Percentiles rank a stretch among this genome's conserved stretches.
Evolutionary conservation across 2,113 vertebrate genomes (phyloP).

Genomic region (Chascanopsetta lugubris): DNA sequence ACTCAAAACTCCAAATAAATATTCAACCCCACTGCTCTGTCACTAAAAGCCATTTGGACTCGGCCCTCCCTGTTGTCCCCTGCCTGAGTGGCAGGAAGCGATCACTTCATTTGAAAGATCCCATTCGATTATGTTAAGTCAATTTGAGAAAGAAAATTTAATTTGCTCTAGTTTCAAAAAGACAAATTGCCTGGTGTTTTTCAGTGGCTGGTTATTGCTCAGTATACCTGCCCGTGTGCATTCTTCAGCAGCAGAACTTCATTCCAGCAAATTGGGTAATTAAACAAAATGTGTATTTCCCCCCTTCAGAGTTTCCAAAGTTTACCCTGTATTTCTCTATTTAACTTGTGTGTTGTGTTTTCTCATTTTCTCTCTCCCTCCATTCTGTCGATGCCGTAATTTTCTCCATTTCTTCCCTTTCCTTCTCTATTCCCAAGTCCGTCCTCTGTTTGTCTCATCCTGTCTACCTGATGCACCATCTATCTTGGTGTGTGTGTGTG

Average conservation of each 20-base stretch:
- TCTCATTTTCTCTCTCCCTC: not conserved
- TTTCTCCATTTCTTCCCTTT: not conserved
- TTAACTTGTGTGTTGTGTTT: not conserved
- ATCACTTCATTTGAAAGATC: constrained; percentile 6
- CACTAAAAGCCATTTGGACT: not conserved
- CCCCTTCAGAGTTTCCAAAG: not conserved
- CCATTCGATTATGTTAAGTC: constrained; percentile 1
- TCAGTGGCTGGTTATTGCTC: not conserved
- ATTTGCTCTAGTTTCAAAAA: not conserved
- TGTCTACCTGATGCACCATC: constrained; percentile 18
- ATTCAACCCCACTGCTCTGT: not conserved
- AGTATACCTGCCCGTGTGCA: not conserved
- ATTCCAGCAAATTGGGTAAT: not conserved
- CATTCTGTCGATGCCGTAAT: not conserved
- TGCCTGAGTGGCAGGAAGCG: not conserved
- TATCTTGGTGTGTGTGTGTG: constrained; percentile 16
- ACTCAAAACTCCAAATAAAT: not conserved
- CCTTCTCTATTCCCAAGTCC: constrained; percentile 11
- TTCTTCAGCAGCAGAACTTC: not conserved
- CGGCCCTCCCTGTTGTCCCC: not conserved
- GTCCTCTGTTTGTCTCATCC: constrained; percentile 29
- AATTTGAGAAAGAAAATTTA: not conserved
- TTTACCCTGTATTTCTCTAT: not conserved
- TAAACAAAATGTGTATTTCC: not conserved
- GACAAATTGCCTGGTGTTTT: not conserved